These are phyloP conservation scores for Halocynthia roretzi DNA, from an alignment of 23 tunicate genomes.

Conservation along the genomic window DNA sequence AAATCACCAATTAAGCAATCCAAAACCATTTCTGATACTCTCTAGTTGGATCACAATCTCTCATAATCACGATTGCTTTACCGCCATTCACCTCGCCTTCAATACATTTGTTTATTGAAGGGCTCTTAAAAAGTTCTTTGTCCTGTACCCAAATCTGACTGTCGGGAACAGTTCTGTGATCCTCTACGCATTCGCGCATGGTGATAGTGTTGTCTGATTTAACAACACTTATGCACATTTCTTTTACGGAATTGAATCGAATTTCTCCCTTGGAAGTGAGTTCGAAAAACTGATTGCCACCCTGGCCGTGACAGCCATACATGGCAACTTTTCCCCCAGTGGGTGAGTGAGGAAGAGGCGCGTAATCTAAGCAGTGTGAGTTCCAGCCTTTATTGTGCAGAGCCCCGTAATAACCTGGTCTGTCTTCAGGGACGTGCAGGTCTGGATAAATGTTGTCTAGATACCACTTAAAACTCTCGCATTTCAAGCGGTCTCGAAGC, in stretches of 20 bases:
- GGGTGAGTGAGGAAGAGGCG: constrained; percentile 75
- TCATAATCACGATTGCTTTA: not conserved
- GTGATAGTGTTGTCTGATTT: constrained; percentile 49
- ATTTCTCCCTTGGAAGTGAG: constrained; percentile 65
- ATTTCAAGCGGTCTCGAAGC: constrained; percentile 61
- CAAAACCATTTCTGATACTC: constrained; percentile 22
- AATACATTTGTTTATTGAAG: constrained; percentile 8
- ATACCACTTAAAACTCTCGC: constrained; percentile 89
- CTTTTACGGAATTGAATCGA: constrained; percentile 94
- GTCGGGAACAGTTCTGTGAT: constrained; percentile 35
- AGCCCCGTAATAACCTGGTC: constrained; percentile 81
- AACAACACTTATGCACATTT: constrained; percentile 79
- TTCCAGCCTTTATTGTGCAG: constrained; percentile 56
- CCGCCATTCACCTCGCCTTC: constrained; percentile 21
- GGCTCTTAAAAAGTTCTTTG: constrained; percentile 14
- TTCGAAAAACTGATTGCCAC: constrained; percentile 98
- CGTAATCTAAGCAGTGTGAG: constrained; percentile 87
- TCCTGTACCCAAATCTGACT: constrained; percentile 53
- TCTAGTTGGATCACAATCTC: constrained; percentile 14
- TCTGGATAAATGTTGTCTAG: constrained; percentile 89
- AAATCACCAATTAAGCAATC: not conserved
- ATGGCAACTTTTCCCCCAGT: constrained; percentile 78
- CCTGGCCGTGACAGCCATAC: constrained; percentile 98
- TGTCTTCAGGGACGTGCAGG: constrained; percentile 90
- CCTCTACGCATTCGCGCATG: constrained; percentile 71